Conservation (phyloP, 2,888 invertebrate genomes). For the Ischnus inquisitorius region DNA sequence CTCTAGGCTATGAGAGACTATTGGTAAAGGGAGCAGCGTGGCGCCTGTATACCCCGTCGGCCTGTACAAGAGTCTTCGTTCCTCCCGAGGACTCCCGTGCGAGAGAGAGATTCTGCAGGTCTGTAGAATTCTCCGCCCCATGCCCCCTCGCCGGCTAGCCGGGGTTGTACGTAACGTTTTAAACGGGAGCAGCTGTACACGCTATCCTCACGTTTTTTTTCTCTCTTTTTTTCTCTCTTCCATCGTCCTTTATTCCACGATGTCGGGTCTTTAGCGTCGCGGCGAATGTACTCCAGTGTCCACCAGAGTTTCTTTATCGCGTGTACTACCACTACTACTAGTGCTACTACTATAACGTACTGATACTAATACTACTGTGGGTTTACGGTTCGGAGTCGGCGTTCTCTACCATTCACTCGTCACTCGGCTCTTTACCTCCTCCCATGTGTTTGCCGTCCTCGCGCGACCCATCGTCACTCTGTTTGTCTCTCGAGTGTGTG, state of each 20-base stretch:
- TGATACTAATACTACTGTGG: background rate
- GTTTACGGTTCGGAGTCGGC: slow-evolving; percentile 44
- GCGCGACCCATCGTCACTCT: slow-evolving; percentile 49
- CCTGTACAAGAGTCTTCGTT: background rate
- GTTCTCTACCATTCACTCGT: slow-evolving; percentile 63
- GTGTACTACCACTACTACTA: slow-evolving; percentile 21
- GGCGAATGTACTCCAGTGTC: slow-evolving; percentile 49
- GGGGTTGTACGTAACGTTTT: slow-evolving; percentile 63
- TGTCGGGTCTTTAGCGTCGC: slow-evolving; percentile 62
- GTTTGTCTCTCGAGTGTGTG: slow-evolving; percentile 31
- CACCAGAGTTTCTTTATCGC: slow-evolving; percentile 28
- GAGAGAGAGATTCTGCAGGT: slow-evolving; percentile 14
- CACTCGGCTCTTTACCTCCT: slow-evolving; percentile 55
- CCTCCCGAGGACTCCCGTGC: background rate
- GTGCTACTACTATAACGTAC: slow-evolving; percentile 38
- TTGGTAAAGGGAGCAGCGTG: slow-evolving; percentile 40
- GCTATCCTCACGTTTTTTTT: slow-evolving; percentile 38
- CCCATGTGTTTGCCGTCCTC: slow-evolving; percentile 63
- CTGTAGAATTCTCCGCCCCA: background rate
- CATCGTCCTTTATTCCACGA: slow-evolving; percentile 58
- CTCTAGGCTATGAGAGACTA: slow-evolving; percentile 8
- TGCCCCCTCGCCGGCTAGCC: background rate
- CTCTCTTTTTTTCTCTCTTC: slow-evolving; percentile 45
- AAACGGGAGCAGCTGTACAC: slow-evolving; percentile 71
- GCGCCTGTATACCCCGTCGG: slow-evolving; percentile 49